Percentiles rank a stretch among this genome's conserved stretches.
Evolutionary conservation across 1,140 invertebrate genomes (phyloP).

Genomic region (Lasioglossum baleicum): DNA sequence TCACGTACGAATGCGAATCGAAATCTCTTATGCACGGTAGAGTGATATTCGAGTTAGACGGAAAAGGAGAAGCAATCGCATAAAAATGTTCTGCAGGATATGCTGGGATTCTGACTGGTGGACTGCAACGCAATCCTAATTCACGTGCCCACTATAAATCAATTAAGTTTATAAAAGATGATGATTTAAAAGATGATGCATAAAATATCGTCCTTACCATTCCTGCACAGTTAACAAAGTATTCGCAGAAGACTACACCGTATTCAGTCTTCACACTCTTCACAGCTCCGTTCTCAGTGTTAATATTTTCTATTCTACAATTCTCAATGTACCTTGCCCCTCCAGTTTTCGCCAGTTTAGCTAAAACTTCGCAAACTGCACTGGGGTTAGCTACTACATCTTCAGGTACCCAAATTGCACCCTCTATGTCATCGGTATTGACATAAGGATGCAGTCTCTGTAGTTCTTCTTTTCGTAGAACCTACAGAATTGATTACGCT

Average conservation of each 20-base stretch:
- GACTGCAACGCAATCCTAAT: slow-evolving; percentile 83
- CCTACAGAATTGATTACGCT: slow-evolving; percentile 53
- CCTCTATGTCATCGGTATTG: slow-evolving; percentile 84
- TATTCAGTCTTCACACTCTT: slow-evolving; percentile 82
- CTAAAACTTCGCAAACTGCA: slow-evolving; percentile 83
- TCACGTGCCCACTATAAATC: slow-evolving; percentile 83
- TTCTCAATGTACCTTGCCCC: slow-evolving; percentile 84
- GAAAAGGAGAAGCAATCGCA: slow-evolving; percentile 81
- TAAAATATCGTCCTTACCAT: slow-evolving; percentile 80
- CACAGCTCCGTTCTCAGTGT: slow-evolving; percentile 82
- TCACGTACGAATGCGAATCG: slow-evolving; percentile 85
- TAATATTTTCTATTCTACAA: slow-evolving; percentile 82
- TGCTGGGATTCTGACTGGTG: slow-evolving; percentile 85
- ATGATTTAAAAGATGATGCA: slow-evolving; percentile 14
- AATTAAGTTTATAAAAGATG: too few relatives aligned
- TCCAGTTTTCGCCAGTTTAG: slow-evolving; percentile 81
- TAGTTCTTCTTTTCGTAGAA: slow-evolving; percentile 75
- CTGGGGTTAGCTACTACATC: slow-evolving; percentile 86
- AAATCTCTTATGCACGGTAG: slow-evolving; percentile 85
- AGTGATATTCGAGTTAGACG: slow-evolving; percentile 61
- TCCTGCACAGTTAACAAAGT: slow-evolving; percentile 88
- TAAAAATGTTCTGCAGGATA: slow-evolving; percentile 88
- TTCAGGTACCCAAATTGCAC: slow-evolving; percentile 87
- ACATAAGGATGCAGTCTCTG: slow-evolving; percentile 83
- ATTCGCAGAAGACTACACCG: slow-evolving; percentile 85